phyloP scores from a whole-genome alignment of 2,888 invertebrate species.

The Amiota mariae region DNA sequence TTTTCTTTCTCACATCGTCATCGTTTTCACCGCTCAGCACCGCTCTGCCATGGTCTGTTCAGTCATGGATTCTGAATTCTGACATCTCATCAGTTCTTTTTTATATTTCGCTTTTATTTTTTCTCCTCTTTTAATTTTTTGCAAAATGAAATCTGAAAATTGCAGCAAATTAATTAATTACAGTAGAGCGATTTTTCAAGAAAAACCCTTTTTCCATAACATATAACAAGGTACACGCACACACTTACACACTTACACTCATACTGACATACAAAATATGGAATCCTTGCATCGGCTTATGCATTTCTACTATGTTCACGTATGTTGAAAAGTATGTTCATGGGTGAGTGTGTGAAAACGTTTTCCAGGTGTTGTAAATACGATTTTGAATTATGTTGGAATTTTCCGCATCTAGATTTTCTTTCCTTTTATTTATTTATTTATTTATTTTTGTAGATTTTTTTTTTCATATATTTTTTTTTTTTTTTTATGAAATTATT shows the following conservation, averaged over 20 bases:
- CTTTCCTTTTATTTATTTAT: too few species aligned
- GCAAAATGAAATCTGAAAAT: slow-evolving; percentile 12
- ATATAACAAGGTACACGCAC: slow-evolving; percentile 40
- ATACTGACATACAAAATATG: neutral
- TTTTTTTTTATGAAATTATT: slow-evolving; percentile 57
- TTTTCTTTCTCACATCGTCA: too few species aligned
- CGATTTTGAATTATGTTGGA: slow-evolving; percentile 65
- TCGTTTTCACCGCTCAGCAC: too few species aligned
- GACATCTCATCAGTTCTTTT: slow-evolving; percentile 1
- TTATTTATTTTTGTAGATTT: too few species aligned
- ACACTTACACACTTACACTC: neutral
- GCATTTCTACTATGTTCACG: slow-evolving; percentile 27
- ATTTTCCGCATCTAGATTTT: slow-evolving; percentile 32
- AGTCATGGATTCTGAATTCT: neutral
- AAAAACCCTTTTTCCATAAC: slow-evolving; percentile 55
- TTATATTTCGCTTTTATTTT: slow-evolving; percentile 1
- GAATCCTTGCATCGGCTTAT: slow-evolving; percentile 14
- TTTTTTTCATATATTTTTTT: too few species aligned
- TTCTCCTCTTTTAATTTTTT: slow-evolving; percentile 12
- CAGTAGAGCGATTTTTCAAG: slow-evolving; percentile 66
- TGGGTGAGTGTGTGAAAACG: slow-evolving; percentile 44
- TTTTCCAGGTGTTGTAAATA: slow-evolving; percentile 63
- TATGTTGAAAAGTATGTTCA: slow-evolving; percentile 8
- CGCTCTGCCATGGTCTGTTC: neutral
- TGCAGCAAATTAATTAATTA: slow-evolving; percentile 66